These are phyloP conservation scores for Pseudolycoriella hygida DNA, from an alignment of 2,888 invertebrate genomes.

Conservation along the genomic window DNA sequence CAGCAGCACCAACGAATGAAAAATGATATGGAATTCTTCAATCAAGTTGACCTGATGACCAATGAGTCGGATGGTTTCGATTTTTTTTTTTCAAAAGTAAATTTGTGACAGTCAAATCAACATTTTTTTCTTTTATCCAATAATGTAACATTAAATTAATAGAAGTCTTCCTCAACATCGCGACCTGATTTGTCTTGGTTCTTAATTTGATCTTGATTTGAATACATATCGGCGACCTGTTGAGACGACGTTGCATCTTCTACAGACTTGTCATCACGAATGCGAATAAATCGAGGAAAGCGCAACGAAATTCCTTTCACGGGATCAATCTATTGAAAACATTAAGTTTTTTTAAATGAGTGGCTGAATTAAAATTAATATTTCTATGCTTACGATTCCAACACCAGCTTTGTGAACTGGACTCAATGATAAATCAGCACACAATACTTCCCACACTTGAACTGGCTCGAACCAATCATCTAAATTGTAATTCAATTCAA, in stretches of 20 bases:
- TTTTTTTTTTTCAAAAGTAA: no score
- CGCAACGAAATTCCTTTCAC: conserved; percentile 87
- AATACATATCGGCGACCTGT: conserved; percentile 83
- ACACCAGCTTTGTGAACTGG: conserved; percentile 82
- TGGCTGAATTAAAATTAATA: neutral
- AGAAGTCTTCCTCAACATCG: conserved; percentile 23
- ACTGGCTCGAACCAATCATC: conserved; percentile 82
- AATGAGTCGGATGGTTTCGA: no score
- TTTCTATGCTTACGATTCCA: conserved; percentile 45
- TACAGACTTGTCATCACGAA: conserved; percentile 78
- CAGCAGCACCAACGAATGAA: no score
- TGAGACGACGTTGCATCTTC: conserved; percentile 84
- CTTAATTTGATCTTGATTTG: conserved; percentile 78
- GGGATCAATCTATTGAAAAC: conserved; percentile 44
- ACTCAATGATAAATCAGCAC: conserved; percentile 92
- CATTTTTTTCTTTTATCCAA: no score
- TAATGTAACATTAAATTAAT: conserved; percentile 13
- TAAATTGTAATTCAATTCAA: no score
- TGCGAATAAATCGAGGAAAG: conserved; percentile 79
- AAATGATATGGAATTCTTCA: no score
- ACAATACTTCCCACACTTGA: conserved; percentile 91
- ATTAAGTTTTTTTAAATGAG: no score
- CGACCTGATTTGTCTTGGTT: conserved; percentile 30
- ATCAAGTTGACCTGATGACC: no score
- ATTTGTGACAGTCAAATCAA: no score